Evolutionary conservation across 2,113 vertebrate species (phyloP).

Genomic region (Equus quagga): DNA sequence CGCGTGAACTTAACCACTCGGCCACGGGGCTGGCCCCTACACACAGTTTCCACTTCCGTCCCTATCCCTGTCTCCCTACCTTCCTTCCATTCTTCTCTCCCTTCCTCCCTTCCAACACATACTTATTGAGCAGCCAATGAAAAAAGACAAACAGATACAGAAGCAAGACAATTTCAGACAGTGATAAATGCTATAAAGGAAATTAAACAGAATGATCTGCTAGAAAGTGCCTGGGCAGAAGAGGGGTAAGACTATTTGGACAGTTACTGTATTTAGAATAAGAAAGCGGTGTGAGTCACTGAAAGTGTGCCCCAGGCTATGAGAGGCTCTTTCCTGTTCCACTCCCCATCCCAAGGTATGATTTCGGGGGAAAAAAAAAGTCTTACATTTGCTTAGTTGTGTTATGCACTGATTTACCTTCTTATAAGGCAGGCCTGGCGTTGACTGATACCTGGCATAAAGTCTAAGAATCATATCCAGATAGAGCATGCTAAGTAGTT

Average conservation of each 20-base stretch:
- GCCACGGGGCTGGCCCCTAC: no score
- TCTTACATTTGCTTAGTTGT: not conserved
- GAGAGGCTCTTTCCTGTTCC: not conserved
- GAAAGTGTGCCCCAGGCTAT: not conserved
- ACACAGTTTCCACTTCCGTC: not conserved
- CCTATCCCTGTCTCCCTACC: accelerated
- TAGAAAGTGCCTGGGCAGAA: not conserved
- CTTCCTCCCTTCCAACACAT: not conserved
- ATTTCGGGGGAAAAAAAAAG: not conserved
- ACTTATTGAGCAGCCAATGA: not conserved
- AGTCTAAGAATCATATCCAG: not conserved
- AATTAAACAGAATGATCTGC: not conserved
- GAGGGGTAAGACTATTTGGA: not conserved
- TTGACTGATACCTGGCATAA: not conserved
- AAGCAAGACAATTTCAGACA: not conserved
- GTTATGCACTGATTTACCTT: not conserved
- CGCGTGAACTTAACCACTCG: no score
- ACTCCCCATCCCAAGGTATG: no score
- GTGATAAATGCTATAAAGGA: not conserved
- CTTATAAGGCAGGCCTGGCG: not conserved
- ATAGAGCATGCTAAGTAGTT: not conserved
- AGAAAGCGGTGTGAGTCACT: not conserved
- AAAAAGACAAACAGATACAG: not conserved
- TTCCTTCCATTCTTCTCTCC: accelerated
- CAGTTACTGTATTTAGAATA: not conserved